Base-by-base conservation (phyloP, 2,888 invertebrate species). In the Epinotia bilunana region DNA sequence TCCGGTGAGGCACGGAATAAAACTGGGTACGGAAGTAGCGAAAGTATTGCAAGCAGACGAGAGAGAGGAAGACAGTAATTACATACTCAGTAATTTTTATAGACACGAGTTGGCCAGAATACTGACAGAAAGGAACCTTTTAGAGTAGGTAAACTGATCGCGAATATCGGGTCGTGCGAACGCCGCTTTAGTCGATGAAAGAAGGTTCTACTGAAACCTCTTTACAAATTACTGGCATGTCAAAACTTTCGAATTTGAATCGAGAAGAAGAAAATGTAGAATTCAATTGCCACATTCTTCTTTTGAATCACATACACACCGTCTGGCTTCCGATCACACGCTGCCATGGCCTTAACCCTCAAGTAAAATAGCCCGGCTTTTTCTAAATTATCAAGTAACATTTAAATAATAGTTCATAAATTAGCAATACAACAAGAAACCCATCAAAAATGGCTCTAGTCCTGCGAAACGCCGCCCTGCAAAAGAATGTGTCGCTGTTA, bases 321-420 rank as follows among this genome's bases (percentile, higher is more conserved):
- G 84, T 81, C 85, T 87, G 87, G 86, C 87, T 85, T 83, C 79
- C 77, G 80, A 81, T 83, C 80, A 81, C 76, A 81, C 79, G 79
- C 82, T 87, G 87, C 84, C 86, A 91, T 92, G 91, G 89, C 87
- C 81, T 70, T 89, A 91, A 89, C 85, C 89, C 87, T 87, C 85
- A 89, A 90, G 88, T 90, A 81, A 88, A 80, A 84, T 71, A 78
- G 74, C 67, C 77, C 79, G 76, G 78, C 75, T 78, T 43, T 20
- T 80, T 79, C 76, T 77, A 83, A 88, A 87, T 83, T 86, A 80
- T 73, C 83, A 84, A 85, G 82, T 84, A 76, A 69, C 74, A 73
- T 73, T 62, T 77, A 79, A 74, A 76, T 78, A 80, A 79, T 20
- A 69, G 74, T 78, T 43, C 77, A 79, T 76, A 70, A 49, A 74